These are phyloP conservation scores for Macrophya alboannulata DNA, from an alignment of 2,888 invertebrate species.

Conservation along the genomic window DNA sequence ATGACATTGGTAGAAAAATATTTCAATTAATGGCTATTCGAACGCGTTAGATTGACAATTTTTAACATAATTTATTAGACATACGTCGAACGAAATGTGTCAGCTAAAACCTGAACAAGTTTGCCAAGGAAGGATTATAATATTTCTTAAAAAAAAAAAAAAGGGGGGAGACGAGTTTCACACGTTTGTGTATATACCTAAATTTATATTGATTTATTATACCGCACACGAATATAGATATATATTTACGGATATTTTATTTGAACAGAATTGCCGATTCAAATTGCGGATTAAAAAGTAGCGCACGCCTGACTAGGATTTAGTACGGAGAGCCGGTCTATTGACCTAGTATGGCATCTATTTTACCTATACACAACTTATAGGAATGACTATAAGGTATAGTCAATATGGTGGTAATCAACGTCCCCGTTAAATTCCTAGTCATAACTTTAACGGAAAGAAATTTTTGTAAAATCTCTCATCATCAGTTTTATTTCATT, in stretches of 20 bases:
- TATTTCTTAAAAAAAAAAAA: background rate
- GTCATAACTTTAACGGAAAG: slow-evolving; percentile 12
- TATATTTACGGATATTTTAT: slow-evolving; percentile 10
- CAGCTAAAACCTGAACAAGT: background rate
- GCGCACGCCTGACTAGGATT: slow-evolving; percentile 54
- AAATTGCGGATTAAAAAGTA: slow-evolving; percentile 53
- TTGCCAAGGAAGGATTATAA: background rate
- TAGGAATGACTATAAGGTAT: slow-evolving; percentile 22
- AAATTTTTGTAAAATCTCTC: slow-evolving; percentile 20
- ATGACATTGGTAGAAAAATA: background rate
- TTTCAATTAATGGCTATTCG: background rate
- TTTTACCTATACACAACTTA: slow-evolving; percentile 45
- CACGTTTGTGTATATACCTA: background rate
- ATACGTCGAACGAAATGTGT: background rate
- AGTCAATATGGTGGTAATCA: slow-evolving; percentile 25
- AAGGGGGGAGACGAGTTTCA: too few relatives aligned
- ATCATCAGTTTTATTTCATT: background rate
- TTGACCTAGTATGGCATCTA: slow-evolving; percentile 53
- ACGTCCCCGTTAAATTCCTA: slow-evolving; percentile 27
- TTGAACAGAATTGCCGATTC: slow-evolving; percentile 43
- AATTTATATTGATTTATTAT: slow-evolving; percentile 7
- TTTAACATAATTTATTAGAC: slow-evolving; percentile 5
- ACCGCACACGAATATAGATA: background rate
- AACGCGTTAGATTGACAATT: background rate
- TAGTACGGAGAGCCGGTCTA: slow-evolving; percentile 54